Conservation (phyloP, 1,140 invertebrate genomes). For the Condylostylus longicornis region DNA sequence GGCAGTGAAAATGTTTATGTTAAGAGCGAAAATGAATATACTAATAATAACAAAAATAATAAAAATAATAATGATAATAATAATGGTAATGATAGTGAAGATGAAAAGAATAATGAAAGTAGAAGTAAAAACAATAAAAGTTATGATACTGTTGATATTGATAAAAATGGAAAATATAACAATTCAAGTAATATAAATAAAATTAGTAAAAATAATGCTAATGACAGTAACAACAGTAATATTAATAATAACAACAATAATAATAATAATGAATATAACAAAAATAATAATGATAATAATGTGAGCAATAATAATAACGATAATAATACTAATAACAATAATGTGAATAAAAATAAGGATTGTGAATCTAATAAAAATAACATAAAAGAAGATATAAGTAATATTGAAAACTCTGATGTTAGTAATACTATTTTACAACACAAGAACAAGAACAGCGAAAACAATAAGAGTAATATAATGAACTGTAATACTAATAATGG, state of each 20-base stretch:
- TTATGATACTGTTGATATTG: too few species aligned
- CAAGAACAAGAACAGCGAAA: too few species aligned
- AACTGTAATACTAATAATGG: background rate
- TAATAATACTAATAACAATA: slow-evolving; percentile 14
- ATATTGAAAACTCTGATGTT: slow-evolving; percentile 9
- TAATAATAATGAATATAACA: background rate
- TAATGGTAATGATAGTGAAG: background rate
- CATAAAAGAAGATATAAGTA: slow-evolving; percentile 13
- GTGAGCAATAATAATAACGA: slow-evolving; percentile 9
- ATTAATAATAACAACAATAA: too few species aligned
- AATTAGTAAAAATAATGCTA: background rate
- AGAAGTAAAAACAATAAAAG: too few species aligned
- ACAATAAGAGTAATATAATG: background rate
- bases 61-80: background rate
- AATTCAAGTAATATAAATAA: background rate
- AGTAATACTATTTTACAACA: slow-evolving; percentile 14
- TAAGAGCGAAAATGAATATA: background rate
- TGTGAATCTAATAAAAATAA: slow-evolving; percentile 3
- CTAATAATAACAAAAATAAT: background rate
- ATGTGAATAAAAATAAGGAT: background rate
- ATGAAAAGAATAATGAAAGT: background rate
- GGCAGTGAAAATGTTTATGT: background rate
- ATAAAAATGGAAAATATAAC: too few species aligned
- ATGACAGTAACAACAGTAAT: background rate
- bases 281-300: slow-evolving; percentile 12